Base-by-base conservation (phyloP, 2,888 invertebrate genomes). In the Aradus depressus region DNA sequence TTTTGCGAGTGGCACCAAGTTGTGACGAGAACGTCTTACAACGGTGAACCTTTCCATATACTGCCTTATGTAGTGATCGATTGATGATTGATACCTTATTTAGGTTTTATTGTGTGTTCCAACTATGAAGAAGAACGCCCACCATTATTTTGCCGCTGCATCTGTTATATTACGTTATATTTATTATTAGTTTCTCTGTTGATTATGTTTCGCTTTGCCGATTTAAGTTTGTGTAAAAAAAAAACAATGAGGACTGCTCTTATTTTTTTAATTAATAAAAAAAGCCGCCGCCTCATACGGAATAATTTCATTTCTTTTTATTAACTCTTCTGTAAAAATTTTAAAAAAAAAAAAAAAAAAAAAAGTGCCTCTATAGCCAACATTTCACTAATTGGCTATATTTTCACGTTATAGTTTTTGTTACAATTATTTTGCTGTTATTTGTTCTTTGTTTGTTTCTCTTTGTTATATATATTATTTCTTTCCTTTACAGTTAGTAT, bases 51-150 rank as follows among this genome's bases (percentile, higher is more conserved):
- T 66, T 79, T 95, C 67, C 79, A 87, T 70, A 88, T 95, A 75
- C 78, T 95, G 79, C 95, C 95, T 73, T 96, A 96, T 74, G 91
- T 92, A 72, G 84, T 92, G 70, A 85, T 92, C 72, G 92, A 93
- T 81, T 92, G 58, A 63, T 47, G 31, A 37, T n/a, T n/a, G n/a
- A 25, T 25, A 21, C 26, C 26, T 18, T 28, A 28, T 47, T 38
- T 14, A 45, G 28, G 37, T 21, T 37, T 35, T 47, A 47, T 32
- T 47, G 34, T 18, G 38, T 47, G n/a, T 47, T 28, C 47, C 19
- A 25, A 14, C n/a, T 47, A 47, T 47, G 47, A 47, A 47, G 47
- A 47, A 47, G 47, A 47, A 16, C 47, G 38, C 47, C 47, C 47
- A 35, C 4, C n/a, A 23, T 47, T 38, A 47, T 47, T 47, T 38